Conservation (phyloP, 1,140 invertebrate species). For the Drosophila navojoa region DNA sequence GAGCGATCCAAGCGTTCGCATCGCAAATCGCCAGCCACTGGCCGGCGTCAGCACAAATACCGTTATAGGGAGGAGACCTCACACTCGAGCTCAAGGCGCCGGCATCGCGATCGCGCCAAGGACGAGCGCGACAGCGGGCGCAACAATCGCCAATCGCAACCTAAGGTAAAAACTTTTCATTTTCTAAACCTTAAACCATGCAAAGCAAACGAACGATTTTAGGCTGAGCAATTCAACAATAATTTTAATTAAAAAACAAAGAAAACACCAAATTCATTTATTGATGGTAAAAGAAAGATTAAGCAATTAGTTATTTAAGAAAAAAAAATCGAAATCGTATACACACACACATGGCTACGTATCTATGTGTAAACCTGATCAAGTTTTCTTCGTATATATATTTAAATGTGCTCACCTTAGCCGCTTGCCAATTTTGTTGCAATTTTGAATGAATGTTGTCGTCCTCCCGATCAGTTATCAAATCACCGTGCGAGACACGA, state of each 20-base stretch:
- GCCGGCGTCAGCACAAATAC: conserved; percentile 85
- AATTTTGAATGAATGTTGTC: conserved; percentile 1
- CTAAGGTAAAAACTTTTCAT: conserved; percentile 84
- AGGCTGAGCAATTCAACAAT: conserved; percentile 60
- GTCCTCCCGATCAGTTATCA: conserved; percentile 26
- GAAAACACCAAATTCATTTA: conserved; percentile 39
- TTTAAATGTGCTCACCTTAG: conserved; percentile 7
- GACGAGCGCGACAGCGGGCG: conserved; percentile 81
- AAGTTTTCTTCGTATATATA: conserved; percentile 31
- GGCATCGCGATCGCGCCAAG: conserved; percentile 79
- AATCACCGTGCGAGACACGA: conserved; percentile 14
- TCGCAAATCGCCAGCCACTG: conserved; percentile 86
- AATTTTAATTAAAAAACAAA: conserved; percentile 16
- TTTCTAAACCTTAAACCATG: conserved; percentile 56
- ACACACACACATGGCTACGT: neutral
- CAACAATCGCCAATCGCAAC: conserved; percentile 77
- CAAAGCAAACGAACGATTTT: conserved; percentile 56
- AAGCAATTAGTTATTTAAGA: conserved; percentile 8
- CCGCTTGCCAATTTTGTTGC: conserved; percentile 40
- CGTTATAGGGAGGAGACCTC: conserved; percentile 85
- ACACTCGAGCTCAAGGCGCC: conserved; percentile 77
- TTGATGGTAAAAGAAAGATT: conserved; percentile 61
- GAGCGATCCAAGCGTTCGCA: conserved; percentile 87
- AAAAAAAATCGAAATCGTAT: neutral
- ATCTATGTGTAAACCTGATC: conserved; percentile 6